These are phyloP conservation scores for Penelope pileata DNA, from an alignment of 2,113 vertebrate species.

Conservation along the genomic window DNA sequence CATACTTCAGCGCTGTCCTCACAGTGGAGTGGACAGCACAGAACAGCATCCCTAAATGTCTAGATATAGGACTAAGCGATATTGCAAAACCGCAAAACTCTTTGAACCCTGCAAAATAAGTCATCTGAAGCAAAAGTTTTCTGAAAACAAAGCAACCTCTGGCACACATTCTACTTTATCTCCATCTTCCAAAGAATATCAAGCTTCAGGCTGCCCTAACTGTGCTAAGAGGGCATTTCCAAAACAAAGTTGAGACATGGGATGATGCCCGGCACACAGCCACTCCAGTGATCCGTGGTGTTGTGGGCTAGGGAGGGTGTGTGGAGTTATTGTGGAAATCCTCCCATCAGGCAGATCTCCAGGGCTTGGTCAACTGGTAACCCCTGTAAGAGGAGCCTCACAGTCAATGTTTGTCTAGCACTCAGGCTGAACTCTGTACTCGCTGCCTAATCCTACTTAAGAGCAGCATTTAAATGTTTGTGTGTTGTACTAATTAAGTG, in stretches of 20 bases:
- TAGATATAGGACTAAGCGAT: not conserved
- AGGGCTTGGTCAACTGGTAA: not conserved
- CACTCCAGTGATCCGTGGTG: too few relatives aligned
- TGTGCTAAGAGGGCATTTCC: not conserved
- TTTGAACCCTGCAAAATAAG: not conserved
- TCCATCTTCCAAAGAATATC: not conserved
- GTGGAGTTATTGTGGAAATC: not conserved
- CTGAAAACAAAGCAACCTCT: not conserved
- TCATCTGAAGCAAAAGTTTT: not conserved
- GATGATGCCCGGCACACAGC: too few relatives aligned
- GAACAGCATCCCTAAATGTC: not conserved
- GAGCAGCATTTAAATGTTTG: constrained; percentile 1
- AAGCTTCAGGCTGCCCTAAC: not conserved
- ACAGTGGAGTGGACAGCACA: fast-evolving
- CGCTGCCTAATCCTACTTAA: not conserved
- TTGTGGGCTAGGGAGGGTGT: not conserved
- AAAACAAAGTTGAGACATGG: not conserved
- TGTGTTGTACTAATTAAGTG: constrained; percentile 10
- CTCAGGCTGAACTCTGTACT: not conserved
- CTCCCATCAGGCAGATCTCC: not conserved
- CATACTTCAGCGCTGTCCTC: fast-evolving
- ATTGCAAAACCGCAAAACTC: not conserved
- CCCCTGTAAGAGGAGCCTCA: not conserved
- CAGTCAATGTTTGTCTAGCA: not conserved
- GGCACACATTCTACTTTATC: not conserved